Evolutionary conservation across 2,888 invertebrate species (phyloP), one percentile per base, ranked within the genome.

Genomic region (Alsophila aescularia): DNA sequence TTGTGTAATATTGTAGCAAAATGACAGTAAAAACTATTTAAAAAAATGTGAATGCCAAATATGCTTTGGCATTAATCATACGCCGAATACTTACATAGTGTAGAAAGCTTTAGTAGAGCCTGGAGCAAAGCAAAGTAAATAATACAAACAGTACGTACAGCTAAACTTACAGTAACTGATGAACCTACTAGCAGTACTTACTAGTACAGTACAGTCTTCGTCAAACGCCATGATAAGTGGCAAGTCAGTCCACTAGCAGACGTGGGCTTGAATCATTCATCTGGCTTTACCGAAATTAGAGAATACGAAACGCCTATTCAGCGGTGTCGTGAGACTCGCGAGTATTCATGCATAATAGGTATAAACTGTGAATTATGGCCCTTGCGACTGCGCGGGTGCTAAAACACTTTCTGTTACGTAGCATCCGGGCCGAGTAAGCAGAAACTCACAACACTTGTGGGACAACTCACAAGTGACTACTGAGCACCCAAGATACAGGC

Each of bases 351-450:
- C n/a, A 21, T 77, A 75, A 79, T 77, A 75, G 69, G 72, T 78
- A 79, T 76, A 80, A 78, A 78, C 67, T 66, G 73, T 82, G 77
- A 86, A 76, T 76, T 79, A 84, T 77, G 64, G 70, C 72, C 72
- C 72, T 64, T 60, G 60, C 60, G 65, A 64, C 62, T 63, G 63
- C 48, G 47, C 56, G 55, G 66, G 60, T 45, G 62, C 47, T 35
- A 57, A 64, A 67, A 62, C 64, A 62, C 59, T 66, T 56, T 67
- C 63, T 54, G 57, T 62, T 48, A 37, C 44, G 41, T 34, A 36
- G 32, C 21, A 16, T 57, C 5, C 6, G 32, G 39, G 21, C 16
- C 24, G 13, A 7, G 8, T 14, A 18, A 18, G 9, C 8, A 2
- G n/a, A 15, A 40, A 9, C 10, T 40, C 2, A 52, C 52, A 52